Evolutionary conservation across 1,140 invertebrate species (phyloP).

Genomic region (Zaprionus africanus): DNA sequence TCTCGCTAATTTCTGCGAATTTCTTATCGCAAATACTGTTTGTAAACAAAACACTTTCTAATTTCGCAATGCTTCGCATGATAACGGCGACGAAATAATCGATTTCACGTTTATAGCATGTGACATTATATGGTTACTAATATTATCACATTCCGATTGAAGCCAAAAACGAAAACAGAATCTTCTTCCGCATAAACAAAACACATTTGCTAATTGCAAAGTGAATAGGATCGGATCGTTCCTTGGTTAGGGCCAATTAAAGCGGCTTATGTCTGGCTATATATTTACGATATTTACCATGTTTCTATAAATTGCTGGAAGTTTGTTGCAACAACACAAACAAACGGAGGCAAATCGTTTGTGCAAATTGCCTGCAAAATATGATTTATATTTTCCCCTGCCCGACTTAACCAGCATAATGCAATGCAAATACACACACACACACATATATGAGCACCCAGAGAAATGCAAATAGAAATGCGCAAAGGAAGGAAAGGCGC

Average conservation of each 20-base stretch:
- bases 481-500: background rate
- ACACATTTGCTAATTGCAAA: background rate
- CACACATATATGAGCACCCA: background rate
- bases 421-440: conserved; percentile 50
- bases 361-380: conserved; percentile 78
- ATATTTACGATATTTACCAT: background rate
- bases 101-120: conserved; percentile 6
- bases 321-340: conserved; percentile 55
- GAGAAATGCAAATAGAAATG: conserved; percentile 1
- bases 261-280: conserved; percentile 26
- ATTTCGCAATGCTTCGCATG: background rate
- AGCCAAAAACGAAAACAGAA: background rate
- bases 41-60: conserved; percentile 6
- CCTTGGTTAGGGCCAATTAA: conserved; percentile 44
- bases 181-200: conserved; percentile 1
- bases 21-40: background rate
- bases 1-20: background rate
- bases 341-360: conserved; percentile 68
- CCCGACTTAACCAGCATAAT: conserved; percentile 62
- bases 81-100: background rate
- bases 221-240: background rate
- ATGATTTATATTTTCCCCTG: conserved; percentile 70
- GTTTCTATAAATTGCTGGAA: conserved; percentile 8
- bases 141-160: background rate
- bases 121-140: background rate